phyloP scores from a whole-genome alignment of 1,140 invertebrate genomes.

The Triops cancriformis region DNA sequence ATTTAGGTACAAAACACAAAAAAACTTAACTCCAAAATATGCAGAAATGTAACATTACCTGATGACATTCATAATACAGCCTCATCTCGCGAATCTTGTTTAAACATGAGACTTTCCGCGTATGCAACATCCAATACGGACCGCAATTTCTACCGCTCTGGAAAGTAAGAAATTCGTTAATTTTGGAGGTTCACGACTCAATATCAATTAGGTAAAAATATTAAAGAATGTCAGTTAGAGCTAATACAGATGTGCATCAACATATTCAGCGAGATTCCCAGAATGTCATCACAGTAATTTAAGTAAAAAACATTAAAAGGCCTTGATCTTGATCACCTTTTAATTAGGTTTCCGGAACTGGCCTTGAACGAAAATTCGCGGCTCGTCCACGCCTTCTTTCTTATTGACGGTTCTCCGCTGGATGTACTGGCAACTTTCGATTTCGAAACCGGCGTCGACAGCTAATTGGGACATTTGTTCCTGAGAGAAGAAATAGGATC shows the following conservation, averaged over 20 bases:
- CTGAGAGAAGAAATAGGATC: conserved; percentile 70
- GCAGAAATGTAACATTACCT: conserved; percentile 18
- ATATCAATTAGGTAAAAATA: conserved; percentile 30
- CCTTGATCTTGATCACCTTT: neutral
- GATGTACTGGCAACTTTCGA: conserved; percentile 61
- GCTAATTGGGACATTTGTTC: conserved; percentile 58
- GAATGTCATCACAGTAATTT: conserved; percentile 18
- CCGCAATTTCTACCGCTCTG: too few species aligned
- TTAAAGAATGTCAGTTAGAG: conserved; percentile 14
- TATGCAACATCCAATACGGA: too few species aligned
- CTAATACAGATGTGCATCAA: conserved; percentile 23
- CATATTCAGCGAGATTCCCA: conserved; percentile 15
- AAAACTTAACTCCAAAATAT: neutral
- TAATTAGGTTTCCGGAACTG: conserved; percentile 54
- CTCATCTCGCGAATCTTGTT: conserved; percentile 33
- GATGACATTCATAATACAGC: neutral
- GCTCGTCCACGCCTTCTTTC: conserved; percentile 83
- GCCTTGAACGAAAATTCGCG: conserved; percentile 82
- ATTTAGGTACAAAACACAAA: neutral
- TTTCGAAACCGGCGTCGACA: conserved; percentile 56
- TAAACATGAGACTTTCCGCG: too few species aligned
- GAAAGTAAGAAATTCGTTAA: too few species aligned
- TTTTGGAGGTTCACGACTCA: too few species aligned
- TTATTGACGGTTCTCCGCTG: conserved; percentile 78
- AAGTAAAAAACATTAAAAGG: neutral